Percentiles rank a stretch among this genome's conserved stretches.
These are phyloP conservation scores for Muntiacus muntjak DNA, from an alignment of 2,113 vertebrate species.

Conservation along the genomic window DNA sequence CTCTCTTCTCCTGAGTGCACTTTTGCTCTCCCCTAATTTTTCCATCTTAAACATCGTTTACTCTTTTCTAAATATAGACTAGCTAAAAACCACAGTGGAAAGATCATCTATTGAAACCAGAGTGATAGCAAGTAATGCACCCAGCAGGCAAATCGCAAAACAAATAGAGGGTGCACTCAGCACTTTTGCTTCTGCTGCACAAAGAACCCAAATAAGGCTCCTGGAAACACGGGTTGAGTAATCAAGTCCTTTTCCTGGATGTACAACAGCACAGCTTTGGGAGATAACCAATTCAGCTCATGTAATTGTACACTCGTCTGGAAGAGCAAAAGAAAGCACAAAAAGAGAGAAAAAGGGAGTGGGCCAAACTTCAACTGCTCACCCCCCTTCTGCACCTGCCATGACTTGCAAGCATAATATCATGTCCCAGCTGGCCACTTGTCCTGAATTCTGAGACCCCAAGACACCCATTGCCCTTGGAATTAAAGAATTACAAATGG, in stretches of 20 bases:
- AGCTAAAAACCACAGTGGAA: constrained; percentile 66
- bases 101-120: constrained; percentile 62
- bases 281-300: constrained; percentile 72
- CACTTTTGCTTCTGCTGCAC: constrained; percentile 63
- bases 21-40: constrained; percentile 46
- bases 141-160: constrained; percentile 69
- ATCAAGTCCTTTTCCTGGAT: constrained; percentile 74
- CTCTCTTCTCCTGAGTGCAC: background rate
- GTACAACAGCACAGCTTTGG: constrained; percentile 61
- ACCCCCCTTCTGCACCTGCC: constrained; percentile 67
- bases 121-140: constrained; percentile 70
- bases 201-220: constrained; percentile 70
- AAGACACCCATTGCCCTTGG: constrained; percentile 56
- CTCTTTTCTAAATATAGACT: constrained; percentile 72
- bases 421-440: constrained; percentile 52
- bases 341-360: constrained; percentile 36
- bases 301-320: constrained; percentile 66
- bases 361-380: constrained; percentile 43
- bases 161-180: constrained; percentile 73
- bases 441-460: constrained; percentile 65
- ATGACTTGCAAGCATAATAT: constrained; percentile 43
- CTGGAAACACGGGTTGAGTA: constrained; percentile 66
- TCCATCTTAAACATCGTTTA: constrained; percentile 47
- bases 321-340: constrained; percentile 74
- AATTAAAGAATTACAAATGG: constrained; percentile 72